Evolutionary conservation across 2,113 vertebrate species (phyloP), one percentile per base, ranked within the genome.

Genomic region (Toxotes chatareus): DNA sequence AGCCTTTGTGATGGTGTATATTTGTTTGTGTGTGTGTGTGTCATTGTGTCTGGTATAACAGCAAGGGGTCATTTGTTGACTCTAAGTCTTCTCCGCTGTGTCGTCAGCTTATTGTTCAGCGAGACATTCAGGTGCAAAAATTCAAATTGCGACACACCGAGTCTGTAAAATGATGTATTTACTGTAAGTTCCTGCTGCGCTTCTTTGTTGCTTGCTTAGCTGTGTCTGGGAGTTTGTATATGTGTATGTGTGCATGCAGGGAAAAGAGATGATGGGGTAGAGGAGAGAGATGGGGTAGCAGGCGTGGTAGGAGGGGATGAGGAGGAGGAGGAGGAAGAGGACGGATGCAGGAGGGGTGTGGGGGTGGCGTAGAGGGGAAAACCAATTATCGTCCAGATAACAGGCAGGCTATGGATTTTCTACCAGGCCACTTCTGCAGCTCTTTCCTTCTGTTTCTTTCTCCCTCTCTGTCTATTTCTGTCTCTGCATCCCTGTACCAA

Each of bases 341-440:
- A 85, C 74, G 75, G 61, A 73, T 77, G 77, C 3, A 51, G 60
- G 68, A 46, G 55, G 68, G 62, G 49, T 63, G 65, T 71, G 62
- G 71, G 61, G n/a, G n/a, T n/a, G n/a, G 76, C 1, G 21, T 13
- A 42, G 68, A 46, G 80, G 84, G 83, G 83, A 81, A 91, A 93
- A 93, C 87, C 93, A 93, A 94, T 94, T 94, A 94, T 89, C 27
- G 82, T 90, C 69, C 84, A 82, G 90, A 91, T 93, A 92, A 92
- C 88, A 91, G 92, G 49, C 79, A 85, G 81, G 60, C 82, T 90
- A 91, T 93, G 91, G 93, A 93, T 93, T 93, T 92, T 93, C 89
- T 84, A 90, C 60, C 80, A 21, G 88, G 82, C 84, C 76, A 86
- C 83, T 82, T 82, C 83, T 83, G 80, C 85, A 67, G 85, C 76